phyloP scores from a whole-genome alignment of 2,113 vertebrate genomes.

The Epinephelus lanceolatus region DNA sequence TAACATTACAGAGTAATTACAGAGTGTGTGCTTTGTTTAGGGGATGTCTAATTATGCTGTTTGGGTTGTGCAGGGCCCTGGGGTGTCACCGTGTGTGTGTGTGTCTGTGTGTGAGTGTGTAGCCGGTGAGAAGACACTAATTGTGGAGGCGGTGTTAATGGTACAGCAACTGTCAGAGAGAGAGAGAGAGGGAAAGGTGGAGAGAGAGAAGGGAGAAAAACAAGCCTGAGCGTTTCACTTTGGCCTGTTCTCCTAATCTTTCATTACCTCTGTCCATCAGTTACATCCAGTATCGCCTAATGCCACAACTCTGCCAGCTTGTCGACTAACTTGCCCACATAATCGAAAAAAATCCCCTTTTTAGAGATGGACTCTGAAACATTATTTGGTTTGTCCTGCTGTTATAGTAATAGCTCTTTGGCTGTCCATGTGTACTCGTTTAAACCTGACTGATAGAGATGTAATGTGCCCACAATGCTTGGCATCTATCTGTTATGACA shows the following conservation, averaged over 20 bases:
- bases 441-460: neutral
- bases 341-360: neutral
- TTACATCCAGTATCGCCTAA: constrained; percentile 1
- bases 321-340: neutral
- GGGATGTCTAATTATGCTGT: constrained; percentile 86
- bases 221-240: constrained; percentile 45
- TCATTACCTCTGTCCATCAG: constrained; percentile 35
- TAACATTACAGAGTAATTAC: constrained; percentile 86
- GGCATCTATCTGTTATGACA: neutral
- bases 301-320: neutral
- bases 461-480: neutral
- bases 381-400: neutral
- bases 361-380: neutral
- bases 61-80: constrained; percentile 81
- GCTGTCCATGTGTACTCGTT: neutral
- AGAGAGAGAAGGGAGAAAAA: constrained; percentile 35
- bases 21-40: constrained; percentile 87
- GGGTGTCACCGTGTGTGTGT: constrained; percentile 73
- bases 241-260: constrained; percentile 49
- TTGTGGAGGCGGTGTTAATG: constrained; percentile 79
- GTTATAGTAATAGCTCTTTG: constrained; percentile 1
- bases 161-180: constrained; percentile 75
- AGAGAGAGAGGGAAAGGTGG: constrained; percentile 44
- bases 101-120: constrained; percentile 53
- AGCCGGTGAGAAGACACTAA: constrained; percentile 77